Base-by-base conservation (phyloP, 2,797 vertebrate species). In the Choloepus didactylus region DNA sequence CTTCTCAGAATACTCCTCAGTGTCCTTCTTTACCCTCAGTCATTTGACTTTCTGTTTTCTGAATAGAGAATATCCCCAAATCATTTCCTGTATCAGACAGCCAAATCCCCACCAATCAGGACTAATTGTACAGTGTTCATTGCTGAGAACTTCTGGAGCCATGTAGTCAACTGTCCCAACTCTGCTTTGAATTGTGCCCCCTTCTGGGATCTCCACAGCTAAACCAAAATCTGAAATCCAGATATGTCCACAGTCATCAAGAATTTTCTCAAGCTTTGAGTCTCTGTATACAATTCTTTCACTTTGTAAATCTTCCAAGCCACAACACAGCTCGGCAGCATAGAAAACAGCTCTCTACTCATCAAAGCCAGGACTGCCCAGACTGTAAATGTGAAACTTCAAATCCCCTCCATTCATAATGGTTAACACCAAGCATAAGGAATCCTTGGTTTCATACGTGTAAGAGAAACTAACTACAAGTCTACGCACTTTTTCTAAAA, bases 381-480 rank as follows among this genome's bases (percentile, higher is more conserved):
- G 98, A 98, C 99, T 99, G 98, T 99, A 99, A 97, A 99, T 99
- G 98, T 99, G 99, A 97, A 99, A 99, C 98, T 99, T 99, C 96
- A 99, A 97, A 98, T 99, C 99, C 4, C 99, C 99, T 93, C 97
- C 10, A 49, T 49, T 49, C 46, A 49, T 49, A 49, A 49, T 49
- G 46, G 46, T 49, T 49, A 49, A 49, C 35, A 35, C 35, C 46
- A 49, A 49, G 46, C 46, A 49, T 49, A 99, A 98, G 93, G 98
- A 98, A 94, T 99, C 99, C 98, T 99, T 99, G 38, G 99, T 99
- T 98, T 99, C 99, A 82, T 99, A 99, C 27, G 99, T 98, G 96
- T 99, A 99, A 82, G 99, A 99, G 98, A 99, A 98, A 98, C 98
- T 99, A 98, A 99, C 99, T 98, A 99, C 99, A 99, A 99, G 99